phyloP scores from a whole-genome alignment of 2,113 vertebrate genomes.

The Gorsachius goisagi region DNA sequence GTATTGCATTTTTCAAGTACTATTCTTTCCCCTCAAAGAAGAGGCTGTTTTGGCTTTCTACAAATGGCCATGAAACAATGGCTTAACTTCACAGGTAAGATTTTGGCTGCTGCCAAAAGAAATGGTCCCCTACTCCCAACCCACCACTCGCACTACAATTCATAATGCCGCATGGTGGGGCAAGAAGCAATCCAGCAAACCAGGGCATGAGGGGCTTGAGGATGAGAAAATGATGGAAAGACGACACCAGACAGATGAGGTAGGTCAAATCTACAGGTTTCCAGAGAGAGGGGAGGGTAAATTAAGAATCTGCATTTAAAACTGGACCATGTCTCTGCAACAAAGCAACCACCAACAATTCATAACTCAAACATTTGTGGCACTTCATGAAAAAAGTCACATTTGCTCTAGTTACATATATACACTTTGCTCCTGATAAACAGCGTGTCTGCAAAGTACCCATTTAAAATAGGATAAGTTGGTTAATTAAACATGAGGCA shows the following conservation, averaged over 20 bases:
- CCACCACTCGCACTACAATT: not conserved
- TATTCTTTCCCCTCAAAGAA: not conserved
- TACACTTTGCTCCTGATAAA: not conserved
- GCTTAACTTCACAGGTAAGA: not conserved
- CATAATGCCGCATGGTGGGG: not conserved
- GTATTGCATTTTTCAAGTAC: not conserved
- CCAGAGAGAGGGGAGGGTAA: not conserved
- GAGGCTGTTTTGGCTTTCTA: not conserved
- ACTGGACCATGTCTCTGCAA: not conserved
- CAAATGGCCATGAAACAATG: not conserved
- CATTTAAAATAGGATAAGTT: not conserved
- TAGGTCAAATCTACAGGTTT: not conserved
- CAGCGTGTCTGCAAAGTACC: fast-evolving
- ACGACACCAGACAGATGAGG: not conserved
- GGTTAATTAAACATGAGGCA: not conserved
- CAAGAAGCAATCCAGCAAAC: not conserved
- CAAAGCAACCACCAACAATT: not conserved
- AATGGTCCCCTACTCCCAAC: not conserved
- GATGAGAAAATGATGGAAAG: not conserved
- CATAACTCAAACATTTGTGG: not conserved
- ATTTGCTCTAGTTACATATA: not conserved
- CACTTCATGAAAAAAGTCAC: not conserved
- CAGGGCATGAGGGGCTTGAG: not conserved
- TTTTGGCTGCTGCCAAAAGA: not conserved
- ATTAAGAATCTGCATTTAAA: not conserved